Evolutionary conservation across 2,888 invertebrate species (phyloP), one percentile per base, ranked within the genome.

Genomic region (Nowickia ferox): DNA sequence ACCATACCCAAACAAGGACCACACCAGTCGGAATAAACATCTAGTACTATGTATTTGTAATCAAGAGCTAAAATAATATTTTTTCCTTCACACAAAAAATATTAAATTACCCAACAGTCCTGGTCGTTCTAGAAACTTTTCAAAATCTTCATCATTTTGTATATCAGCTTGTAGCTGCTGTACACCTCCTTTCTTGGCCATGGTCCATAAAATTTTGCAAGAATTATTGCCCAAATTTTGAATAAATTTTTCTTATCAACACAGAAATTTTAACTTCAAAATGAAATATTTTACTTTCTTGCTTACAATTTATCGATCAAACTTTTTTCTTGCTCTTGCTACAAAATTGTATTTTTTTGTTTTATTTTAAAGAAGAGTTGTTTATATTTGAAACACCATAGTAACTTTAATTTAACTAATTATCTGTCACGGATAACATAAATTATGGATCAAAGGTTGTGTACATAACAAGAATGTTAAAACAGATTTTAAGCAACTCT

Each of bases 1-100:
- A 96, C 94, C 96, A 98, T 97, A 40, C 97, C 97, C 81, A 95
- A 92, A 91, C 98, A 98, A 0, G 98, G 97, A 0, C 98, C 98
- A 90, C 97, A 96, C 98, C 98, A 98, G 86, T 96, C 97, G 9
- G 97, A 96, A 92, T 96, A 98, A 15, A 98, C 95, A 91, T 98
- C 98, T 81, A 97, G 94, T 84, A 98, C 96, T 96, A 90, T n/a
- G n/a, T n/a, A n/a, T 57, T 55, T 11, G n/a, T 6, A 44, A 22
- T 19, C 11, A 53, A 11, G 2, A 48, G 6, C 17, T 17, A 48
- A n/a, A 22, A 17, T 30, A 13, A 1, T 44, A 15, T 40, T 53
- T 40, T 53, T 55, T 15, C 1, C 1, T 30, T 15, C 5, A n/a
- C 19, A 46, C 0, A 0, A 22, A 22, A 13, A 6, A 42, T 5